phyloP scores from a whole-genome alignment of 2,797 vertebrate genomes.

The Typhlichthys subterraneus region DNA sequence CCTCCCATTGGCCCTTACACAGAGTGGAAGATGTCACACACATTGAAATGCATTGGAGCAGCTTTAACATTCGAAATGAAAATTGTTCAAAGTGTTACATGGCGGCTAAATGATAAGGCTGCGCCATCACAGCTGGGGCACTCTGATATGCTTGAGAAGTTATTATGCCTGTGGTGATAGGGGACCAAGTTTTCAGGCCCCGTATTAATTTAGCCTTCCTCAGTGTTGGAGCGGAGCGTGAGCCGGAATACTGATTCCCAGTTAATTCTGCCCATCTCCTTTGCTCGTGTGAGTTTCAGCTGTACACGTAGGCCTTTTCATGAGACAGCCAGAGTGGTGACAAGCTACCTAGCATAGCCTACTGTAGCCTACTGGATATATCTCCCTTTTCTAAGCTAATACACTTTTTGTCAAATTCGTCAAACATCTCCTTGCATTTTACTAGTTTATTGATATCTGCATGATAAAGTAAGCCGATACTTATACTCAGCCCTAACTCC shows the following conservation, averaged over 20 bases:
- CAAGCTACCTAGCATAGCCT: neutral
- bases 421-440: too few species aligned
- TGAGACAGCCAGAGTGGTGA: slow-evolving; percentile 7
- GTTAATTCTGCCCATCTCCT: slow-evolving; percentile 43
- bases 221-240: slow-evolving; percentile 39
- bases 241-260: slow-evolving; percentile 61
- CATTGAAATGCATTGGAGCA: too few species aligned
- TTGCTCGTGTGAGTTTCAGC: slow-evolving; percentile 22
- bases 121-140: slow-evolving; percentile 66
- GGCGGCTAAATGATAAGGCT: slow-evolving; percentile 65
- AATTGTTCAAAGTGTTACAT: slow-evolving; percentile 48
- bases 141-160: slow-evolving; percentile 71
- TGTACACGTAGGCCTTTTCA: slow-evolving; percentile 6
- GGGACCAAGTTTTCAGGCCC: slow-evolving; percentile 55
- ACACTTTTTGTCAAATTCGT: too few species aligned
- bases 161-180: slow-evolving; percentile 63
- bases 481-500: too few species aligned
- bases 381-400: too few species aligned
- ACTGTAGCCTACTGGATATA: too few species aligned
- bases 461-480: too few species aligned
- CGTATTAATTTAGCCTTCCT: slow-evolving; percentile 55
- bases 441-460: too few species aligned
- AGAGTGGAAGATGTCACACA: slow-evolving; percentile 16
- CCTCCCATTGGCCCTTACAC: slow-evolving; percentile 42
- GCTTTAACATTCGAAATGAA: too few species aligned